Base-by-base conservation (phyloP, 2,888 invertebrate species). In the Tridacna crocea region DNA sequence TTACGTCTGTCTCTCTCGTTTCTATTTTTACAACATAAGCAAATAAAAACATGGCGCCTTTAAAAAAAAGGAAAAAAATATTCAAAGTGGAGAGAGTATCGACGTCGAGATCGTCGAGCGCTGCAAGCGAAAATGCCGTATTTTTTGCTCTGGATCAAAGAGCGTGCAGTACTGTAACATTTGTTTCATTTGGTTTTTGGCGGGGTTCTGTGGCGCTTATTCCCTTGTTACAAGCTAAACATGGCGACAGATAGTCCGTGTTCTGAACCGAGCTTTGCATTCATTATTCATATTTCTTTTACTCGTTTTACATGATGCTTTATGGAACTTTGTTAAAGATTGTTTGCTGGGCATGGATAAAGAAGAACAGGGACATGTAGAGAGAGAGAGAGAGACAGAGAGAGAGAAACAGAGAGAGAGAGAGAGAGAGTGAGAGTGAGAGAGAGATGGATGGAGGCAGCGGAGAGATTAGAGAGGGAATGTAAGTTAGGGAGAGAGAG, bases 241-340 rank as follows among this genome's bases (percentile, higher is more conserved):
- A 47, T 48, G 70, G 70, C 47, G 70, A 70, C 70, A 51, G 48
- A 24, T 22, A 70, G 70, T 51, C 70, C 70, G 47, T 13, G 13
- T 24, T 46, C 26, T 70, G 24, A 51, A 70, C 68, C 10, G 8
- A 47, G 36, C n/a, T 22, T 22, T 68, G 24, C 48, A 51, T 70
- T 68, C 47, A 70, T 70, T 70, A 70, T 70, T 70, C 51, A 70
- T 47, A 36, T 36, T 26, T 63, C 63, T 26, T 63, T 63, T 63
- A 26, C 26, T 63, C 27, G 24, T 55, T 55, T 55, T 55, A 55
- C 17, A n/a, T n/a, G 36, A 36, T 36, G 36, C 8, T 36, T 2
- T 36, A 36, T 36, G 36, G 36, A 2, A 36, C 2, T 36, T 36
- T 36, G 36, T 36, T 4, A 36, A 36, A 36, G 36, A 36, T 36